Evolutionary conservation across 2,797 vertebrate species (phyloP).

Genomic region (Clarias platycephalus): DNA sequence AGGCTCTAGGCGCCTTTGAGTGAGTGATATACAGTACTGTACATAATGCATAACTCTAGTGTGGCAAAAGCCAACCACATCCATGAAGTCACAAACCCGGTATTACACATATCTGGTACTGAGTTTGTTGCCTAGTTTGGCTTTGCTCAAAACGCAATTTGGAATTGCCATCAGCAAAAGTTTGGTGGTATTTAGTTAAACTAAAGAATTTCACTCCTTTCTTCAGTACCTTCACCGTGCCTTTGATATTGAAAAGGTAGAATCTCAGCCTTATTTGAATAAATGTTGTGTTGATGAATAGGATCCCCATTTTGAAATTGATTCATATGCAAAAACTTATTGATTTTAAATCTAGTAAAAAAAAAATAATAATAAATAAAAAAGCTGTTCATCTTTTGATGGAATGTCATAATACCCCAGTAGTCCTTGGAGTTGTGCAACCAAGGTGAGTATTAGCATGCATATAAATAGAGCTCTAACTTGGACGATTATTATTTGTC

Average conservation of each 20-base stretch:
- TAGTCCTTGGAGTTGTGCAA: background rate
- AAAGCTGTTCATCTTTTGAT: background rate
- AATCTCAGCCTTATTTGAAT: background rate
- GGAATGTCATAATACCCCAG: background rate
- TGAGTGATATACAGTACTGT: too few relatives aligned
- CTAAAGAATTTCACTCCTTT: background rate
- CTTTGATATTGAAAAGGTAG: background rate
- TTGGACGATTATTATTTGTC: background rate
- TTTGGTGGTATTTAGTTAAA: background rate
- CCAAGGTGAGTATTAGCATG: background rate
- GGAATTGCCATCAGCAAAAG: too few relatives aligned
- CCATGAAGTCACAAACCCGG: background rate
- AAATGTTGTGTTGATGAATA: background rate
- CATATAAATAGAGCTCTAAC: conserved; percentile 3
- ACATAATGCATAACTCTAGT: too few relatives aligned
- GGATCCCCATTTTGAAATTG: background rate
- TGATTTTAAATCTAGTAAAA: conserved; percentile 15
- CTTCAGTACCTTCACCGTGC: background rate
- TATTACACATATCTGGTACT: background rate
- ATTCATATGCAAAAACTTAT: conserved; percentile 10
- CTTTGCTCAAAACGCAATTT: background rate
- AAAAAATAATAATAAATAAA: background rate
- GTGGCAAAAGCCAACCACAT: too few relatives aligned
- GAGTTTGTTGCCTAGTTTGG: background rate
- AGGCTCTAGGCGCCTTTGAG: too few relatives aligned